Percentiles rank a stretch among this genome's conserved stretches.
These are phyloP conservation scores for Tuta absoluta DNA, from an alignment of 2,888 invertebrate species.

Conservation along the genomic window DNA sequence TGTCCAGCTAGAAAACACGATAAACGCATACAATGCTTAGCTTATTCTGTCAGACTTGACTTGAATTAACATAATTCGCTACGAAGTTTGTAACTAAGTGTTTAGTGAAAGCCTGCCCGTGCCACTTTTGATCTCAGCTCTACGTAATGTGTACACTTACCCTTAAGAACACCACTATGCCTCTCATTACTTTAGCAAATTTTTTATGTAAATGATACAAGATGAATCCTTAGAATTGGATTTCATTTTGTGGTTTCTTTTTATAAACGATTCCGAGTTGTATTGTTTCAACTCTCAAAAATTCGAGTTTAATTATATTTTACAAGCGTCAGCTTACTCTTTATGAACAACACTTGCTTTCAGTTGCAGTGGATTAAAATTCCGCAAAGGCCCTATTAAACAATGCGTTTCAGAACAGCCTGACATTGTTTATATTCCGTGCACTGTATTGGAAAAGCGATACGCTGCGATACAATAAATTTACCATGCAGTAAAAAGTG, in stretches of 20 bases:
- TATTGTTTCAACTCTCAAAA: not conserved
- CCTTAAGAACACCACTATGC: constrained; percentile 47
- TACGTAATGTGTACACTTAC: constrained; percentile 45
- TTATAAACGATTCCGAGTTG: not conserved
- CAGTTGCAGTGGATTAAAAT: constrained; percentile 3
- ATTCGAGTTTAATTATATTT: not conserved
- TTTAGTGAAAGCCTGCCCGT: constrained; percentile 23
- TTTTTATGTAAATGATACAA: constrained; percentile 29
- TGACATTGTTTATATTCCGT: constrained; percentile 10
- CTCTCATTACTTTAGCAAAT: constrained; percentile 38
- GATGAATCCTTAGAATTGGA: not conserved
- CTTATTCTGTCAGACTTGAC: not conserved
- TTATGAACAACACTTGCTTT: not conserved
- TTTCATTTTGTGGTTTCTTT: not conserved
- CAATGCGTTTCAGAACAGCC: constrained; percentile 4
- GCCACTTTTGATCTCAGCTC: constrained; percentile 57
- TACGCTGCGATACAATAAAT: constrained; percentile 15
- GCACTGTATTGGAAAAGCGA: constrained; percentile 19
- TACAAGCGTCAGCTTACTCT: not conserved
- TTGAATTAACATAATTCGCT: constrained; percentile 36
- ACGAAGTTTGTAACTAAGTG: constrained; percentile 38
- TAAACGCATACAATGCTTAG: not conserved
- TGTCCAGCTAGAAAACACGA: not conserved
- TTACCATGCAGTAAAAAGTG: not conserved
- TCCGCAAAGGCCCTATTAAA: constrained; percentile 4